These are phyloP conservation scores for Drosophila gunungcola DNA, from an alignment of 1,140 invertebrate species.

Conservation along the genomic window DNA sequence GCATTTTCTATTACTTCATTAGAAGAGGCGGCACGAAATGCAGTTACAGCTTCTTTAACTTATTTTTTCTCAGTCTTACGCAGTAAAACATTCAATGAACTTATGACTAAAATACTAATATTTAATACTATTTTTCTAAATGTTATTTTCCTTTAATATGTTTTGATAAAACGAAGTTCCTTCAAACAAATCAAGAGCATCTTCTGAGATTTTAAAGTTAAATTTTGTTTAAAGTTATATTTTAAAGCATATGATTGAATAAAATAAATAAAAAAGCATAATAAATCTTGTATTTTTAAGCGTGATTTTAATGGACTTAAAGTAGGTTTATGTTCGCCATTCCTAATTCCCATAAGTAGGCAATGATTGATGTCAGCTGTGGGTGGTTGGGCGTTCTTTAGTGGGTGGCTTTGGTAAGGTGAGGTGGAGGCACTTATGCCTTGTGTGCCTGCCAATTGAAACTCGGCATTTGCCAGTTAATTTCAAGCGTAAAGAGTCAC, in stretches of 20 bases:
- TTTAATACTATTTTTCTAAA: background rate
- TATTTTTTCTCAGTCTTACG: background rate
- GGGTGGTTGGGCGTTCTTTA: slow-evolving; percentile 8
- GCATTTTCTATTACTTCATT: slow-evolving; percentile 80
- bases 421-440: slow-evolving; percentile 20
- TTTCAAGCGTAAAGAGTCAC: slow-evolving; percentile 67
- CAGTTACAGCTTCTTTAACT: slow-evolving; percentile 29
- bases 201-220: too few relatives aligned
- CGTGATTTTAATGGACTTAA: background rate
- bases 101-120: background rate
- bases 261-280: too few relatives aligned
- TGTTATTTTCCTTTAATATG: too few relatives aligned
- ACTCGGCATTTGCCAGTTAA: slow-evolving; percentile 72
- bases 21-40: slow-evolving; percentile 54
- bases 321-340: background rate
- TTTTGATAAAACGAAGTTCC: too few relatives aligned
- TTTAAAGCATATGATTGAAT: too few relatives aligned
- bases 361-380: slow-evolving; percentile 62
- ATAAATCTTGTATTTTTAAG: background rate
- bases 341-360: slow-evolving; percentile 41
- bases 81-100: background rate
- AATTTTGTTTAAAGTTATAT: too few relatives aligned
- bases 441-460: slow-evolving; percentile 65
- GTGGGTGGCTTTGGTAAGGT: background rate
- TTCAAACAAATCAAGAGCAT: too few relatives aligned